Percentiles rank a stretch among this genome's conserved stretches.
phyloP scores from a whole-genome alignment of 2,888 invertebrate species.

The Ctena decussata region DNA sequence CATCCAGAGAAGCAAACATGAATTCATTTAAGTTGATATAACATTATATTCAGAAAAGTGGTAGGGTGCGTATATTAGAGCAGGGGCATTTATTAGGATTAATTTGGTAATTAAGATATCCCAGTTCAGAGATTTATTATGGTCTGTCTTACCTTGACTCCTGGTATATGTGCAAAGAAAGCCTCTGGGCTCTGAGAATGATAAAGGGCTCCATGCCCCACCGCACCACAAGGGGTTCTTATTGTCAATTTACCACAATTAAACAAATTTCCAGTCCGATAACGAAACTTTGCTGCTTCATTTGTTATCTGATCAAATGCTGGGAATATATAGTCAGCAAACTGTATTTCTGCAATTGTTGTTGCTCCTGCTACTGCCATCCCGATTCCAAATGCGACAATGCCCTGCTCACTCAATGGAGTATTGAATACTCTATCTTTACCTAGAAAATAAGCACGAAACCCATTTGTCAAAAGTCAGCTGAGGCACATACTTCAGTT shows the following conservation, averaged over 20 bases:
- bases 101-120: no score
- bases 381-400: conserved; percentile 99
- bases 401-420: conserved; percentile 88
- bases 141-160: conserved; percentile 94
- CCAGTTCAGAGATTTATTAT: no score
- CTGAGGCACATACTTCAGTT: no score
- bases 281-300: conserved; percentile 97
- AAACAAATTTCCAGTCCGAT: conserved; percentile 96
- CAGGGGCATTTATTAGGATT: no score
- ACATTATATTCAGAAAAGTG: no score
- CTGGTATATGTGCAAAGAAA: conserved; percentile 98
- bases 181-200: conserved; percentile 99
- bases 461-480: no score
- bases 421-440: conserved; percentile 98
- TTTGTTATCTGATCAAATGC: conserved; percentile 94
- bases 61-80: no score
- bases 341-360: conserved; percentile 99
- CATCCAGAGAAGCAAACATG: no score
- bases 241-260: conserved; percentile 97
- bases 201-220: conserved; percentile 99
- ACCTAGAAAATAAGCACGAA: conserved; percentile 84
- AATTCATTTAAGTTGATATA: no score
- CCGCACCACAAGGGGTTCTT: conserved; percentile 97
- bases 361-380: conserved; percentile 96
- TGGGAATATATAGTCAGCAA: conserved; percentile 99